Conservation (phyloP, 2,797 vertebrate genomes). For the Myiothlypis chrysogaster region DNA sequence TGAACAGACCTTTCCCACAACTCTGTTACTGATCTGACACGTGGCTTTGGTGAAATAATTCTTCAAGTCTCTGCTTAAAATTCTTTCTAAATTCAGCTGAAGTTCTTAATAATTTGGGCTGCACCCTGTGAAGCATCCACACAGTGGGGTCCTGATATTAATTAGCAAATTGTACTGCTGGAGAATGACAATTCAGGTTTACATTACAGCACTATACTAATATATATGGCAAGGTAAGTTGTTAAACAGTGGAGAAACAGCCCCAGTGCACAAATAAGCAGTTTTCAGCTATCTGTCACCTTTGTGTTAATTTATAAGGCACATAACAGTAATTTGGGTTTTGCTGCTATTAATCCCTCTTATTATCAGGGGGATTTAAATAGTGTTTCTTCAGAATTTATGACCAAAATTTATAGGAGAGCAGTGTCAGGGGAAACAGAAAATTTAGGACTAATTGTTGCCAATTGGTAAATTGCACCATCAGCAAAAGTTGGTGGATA, state of each 20-base stretch:
- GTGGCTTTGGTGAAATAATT: not conserved
- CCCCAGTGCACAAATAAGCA: not conserved
- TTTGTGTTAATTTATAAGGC: slow-evolving; percentile 19
- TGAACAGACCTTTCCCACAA: not conserved
- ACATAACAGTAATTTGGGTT: not conserved
- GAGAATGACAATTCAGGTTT: not conserved
- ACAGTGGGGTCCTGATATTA: not conserved
- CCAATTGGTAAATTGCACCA: slow-evolving; percentile 35
- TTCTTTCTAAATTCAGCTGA: not conserved
- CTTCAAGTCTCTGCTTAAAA: not conserved
- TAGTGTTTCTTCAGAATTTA: slow-evolving; percentile 20
- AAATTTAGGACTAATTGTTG: slow-evolving; percentile 51
- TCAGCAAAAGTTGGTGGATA: slow-evolving; percentile 36
- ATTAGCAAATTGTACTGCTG: not conserved
- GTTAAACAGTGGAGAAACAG: not conserved
- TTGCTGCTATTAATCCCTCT: not conserved
- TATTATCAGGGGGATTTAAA: slow-evolving; percentile 16
- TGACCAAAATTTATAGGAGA: slow-evolving; percentile 8
- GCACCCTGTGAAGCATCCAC: not conserved
- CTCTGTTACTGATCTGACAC: not conserved
- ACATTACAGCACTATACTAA: not conserved
- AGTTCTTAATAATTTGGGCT: not conserved
- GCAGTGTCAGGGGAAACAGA: not conserved
- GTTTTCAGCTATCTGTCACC: not conserved
- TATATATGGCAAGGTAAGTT: not conserved